phyloP scores from a whole-genome alignment of 2,113 vertebrate species.

The Paratilapia polleni region DNA sequence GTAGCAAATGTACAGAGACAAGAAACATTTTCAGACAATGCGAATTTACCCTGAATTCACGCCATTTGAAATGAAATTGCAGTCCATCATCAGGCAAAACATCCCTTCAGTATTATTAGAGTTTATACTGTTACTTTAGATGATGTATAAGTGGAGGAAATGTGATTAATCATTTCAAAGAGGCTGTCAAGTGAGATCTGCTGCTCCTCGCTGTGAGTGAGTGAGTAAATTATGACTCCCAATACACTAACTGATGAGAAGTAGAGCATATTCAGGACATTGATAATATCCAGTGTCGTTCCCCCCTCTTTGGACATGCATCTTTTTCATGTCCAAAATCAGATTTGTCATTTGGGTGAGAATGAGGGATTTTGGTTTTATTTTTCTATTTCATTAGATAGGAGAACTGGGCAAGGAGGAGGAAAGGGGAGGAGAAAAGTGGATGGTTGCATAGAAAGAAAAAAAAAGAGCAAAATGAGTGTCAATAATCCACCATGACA shows the following conservation, averaged over 20 bases:
- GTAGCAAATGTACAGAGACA: not conserved
- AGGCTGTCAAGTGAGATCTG: constrained; percentile 17
- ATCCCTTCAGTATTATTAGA: not conserved
- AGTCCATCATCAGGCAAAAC: not conserved
- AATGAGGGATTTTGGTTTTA: not conserved
- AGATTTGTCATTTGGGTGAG: not conserved
- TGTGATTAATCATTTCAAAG: constrained; percentile 43
- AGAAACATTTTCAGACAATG: not conserved
- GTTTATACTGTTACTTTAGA: not conserved
- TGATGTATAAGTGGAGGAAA: constrained; percentile 18
- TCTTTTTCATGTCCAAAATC: constrained; percentile 14
- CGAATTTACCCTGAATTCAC: not conserved
- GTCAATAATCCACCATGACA: not conserved
- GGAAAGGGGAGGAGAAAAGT: not conserved
- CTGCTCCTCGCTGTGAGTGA: constrained; percentile 5
- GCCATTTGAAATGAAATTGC: not conserved
- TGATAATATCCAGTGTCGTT: not conserved
- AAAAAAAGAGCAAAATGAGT: not conserved
- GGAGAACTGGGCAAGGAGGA: not conserved
- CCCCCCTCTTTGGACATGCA: not conserved
- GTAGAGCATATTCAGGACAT: constrained; percentile 9
- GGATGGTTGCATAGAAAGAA: not conserved
- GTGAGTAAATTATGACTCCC: constrained; percentile 35
- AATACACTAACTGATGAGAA: constrained; percentile 37
- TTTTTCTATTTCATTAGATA: not conserved